Evolutionary conservation across 2,888 invertebrate genomes (phyloP).

Genomic region (Trimorus sp.): DNA sequence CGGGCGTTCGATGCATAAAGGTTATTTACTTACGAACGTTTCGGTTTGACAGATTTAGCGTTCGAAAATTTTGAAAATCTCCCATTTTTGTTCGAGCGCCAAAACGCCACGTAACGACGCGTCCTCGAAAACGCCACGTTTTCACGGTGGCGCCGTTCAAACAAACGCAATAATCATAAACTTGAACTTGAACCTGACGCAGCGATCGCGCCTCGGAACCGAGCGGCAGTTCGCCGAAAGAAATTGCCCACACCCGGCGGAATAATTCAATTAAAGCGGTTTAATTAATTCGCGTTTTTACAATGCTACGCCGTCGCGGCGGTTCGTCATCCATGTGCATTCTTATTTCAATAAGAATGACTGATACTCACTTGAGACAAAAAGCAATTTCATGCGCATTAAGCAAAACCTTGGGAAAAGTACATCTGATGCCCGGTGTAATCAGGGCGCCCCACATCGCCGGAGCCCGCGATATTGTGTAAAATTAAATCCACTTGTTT

Average conservation of each 20-base stretch:
- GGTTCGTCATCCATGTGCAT: slow-evolving; percentile 31
- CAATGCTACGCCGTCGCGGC: slow-evolving; percentile 32
- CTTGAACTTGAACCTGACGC: slow-evolving; percentile 57
- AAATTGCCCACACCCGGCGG: slow-evolving; percentile 23
- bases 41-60: too few species aligned
- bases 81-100: too few species aligned
- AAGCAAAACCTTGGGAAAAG: slow-evolving; percentile 57
- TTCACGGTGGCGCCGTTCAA: background rate
- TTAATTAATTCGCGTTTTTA: slow-evolving; percentile 50
- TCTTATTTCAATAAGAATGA: slow-evolving; percentile 44
- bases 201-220: slow-evolving; percentile 26
- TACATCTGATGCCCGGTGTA: slow-evolving; percentile 47
- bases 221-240: slow-evolving; percentile 15
- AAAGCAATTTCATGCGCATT: slow-evolving; percentile 61
- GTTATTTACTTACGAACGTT: too few species aligned
- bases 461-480: slow-evolving; percentile 49
- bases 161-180: slow-evolving; percentile 41
- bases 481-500: slow-evolving; percentile 59
- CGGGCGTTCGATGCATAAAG: too few species aligned
- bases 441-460: slow-evolving; percentile 45
- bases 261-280: slow-evolving; percentile 50
- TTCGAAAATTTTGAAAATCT: background rate
- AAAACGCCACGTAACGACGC: too few species aligned
- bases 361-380: slow-evolving; percentile 52
- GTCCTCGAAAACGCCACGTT: too few species aligned